A percentile compares a stretch with the other conserved stretches of the same genome.
Conservation (phyloP, 2,888 invertebrate species). For the Meliscaeva auricollis region DNA sequence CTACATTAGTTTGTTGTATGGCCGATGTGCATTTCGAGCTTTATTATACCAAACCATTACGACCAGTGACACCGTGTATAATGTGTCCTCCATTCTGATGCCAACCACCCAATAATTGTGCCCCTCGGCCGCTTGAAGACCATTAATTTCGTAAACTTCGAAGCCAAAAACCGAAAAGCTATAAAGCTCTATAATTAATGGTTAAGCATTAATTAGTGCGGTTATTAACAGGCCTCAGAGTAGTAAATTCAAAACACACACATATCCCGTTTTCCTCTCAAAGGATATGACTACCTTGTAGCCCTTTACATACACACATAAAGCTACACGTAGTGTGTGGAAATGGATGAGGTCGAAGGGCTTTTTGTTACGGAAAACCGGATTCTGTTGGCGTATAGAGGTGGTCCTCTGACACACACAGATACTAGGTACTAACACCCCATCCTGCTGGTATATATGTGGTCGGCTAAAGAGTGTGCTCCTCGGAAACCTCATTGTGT, state of each 20-base stretch:
- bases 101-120: neutral
- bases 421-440: conserved; percentile 5
- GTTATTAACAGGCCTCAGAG: conserved; percentile 75
- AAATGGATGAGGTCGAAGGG: conserved; percentile 19
- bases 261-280: neutral
- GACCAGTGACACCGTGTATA: conserved; percentile 47
- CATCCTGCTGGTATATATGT: conserved; percentile 3
- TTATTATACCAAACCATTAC: conserved; percentile 41
- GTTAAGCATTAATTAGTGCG: conserved; percentile 76
- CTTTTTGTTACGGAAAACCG: conserved; percentile 12
- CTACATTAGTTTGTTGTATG: conserved; percentile 43
- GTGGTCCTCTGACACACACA: conserved; percentile 24
- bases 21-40: conserved; percentile 32
- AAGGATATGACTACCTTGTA: conserved; percentile 20
- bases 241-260: conserved; percentile 70
- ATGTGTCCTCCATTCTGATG: neutral
- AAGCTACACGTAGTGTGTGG: no score
- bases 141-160: conserved; percentile 73
- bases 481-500: conserved; percentile 59
- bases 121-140: conserved; percentile 51
- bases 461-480: conserved; percentile 42
- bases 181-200: conserved; percentile 74
- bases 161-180: conserved; percentile 74
- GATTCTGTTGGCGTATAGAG: conserved; percentile 24
- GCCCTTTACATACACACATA: conserved; percentile 18